Percentiles rank a stretch among this genome's conserved stretches.
phyloP scores from a whole-genome alignment of 2,113 vertebrate genomes.

The Spea multiplicata region DNA sequence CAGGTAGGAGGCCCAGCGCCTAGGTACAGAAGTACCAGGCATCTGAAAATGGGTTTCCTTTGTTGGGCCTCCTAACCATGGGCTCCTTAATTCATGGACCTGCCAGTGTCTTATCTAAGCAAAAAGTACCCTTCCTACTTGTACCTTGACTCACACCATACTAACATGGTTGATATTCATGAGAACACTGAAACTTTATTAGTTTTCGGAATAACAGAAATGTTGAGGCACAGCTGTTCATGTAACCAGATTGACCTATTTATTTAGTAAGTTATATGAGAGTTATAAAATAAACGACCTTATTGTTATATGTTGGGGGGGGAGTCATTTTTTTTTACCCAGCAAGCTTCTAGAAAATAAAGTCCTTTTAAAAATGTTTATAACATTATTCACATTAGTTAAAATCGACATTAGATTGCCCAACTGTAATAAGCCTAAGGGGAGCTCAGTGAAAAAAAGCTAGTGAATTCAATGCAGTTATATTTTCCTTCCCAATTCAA shows the following conservation, averaged over 20 bases:
- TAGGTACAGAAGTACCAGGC: too few species aligned
- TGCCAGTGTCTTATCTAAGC: too few species aligned
- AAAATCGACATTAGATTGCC: conserved; percentile 57
- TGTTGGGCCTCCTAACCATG: too few species aligned
- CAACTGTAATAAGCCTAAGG: conserved; percentile 56
- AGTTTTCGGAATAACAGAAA: too few species aligned
- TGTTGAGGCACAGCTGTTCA: background rate
- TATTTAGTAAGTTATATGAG: background rate
- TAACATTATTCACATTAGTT: conserved; percentile 44
- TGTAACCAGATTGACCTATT: background rate
- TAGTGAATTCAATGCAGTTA: conserved; percentile 56
- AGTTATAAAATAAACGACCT: background rate
- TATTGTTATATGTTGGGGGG: background rate
- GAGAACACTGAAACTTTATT: too few species aligned
- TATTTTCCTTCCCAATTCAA: conserved; percentile 62
- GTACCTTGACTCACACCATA: too few species aligned
- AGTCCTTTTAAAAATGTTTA: conserved; percentile 24
- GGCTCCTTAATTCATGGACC: too few species aligned
- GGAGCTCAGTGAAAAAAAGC: conserved; percentile 55
- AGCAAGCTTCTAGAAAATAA: conserved; percentile 6
- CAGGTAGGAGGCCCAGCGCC: too few species aligned
- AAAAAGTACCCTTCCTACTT: too few species aligned
- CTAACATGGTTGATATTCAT: background rate
- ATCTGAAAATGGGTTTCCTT: too few species aligned
- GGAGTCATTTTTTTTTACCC: conserved; percentile 14